These are phyloP conservation scores for Megaptera novaeangliae DNA, from an alignment of 2,113 vertebrate species.

Conservation along the genomic window DNA sequence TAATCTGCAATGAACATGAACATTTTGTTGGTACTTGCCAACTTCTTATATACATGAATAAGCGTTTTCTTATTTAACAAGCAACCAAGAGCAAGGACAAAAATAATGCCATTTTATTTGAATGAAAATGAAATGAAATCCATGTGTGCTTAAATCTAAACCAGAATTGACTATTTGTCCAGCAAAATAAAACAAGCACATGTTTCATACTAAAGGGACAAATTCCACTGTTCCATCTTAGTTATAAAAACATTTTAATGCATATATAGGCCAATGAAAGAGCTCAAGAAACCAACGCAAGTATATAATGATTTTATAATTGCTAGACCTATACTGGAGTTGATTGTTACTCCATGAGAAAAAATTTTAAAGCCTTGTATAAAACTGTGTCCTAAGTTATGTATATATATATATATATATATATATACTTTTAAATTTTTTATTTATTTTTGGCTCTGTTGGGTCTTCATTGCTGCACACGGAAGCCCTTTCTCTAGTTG, in stretches of 20 bases:
- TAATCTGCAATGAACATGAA: neutral
- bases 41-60: neutral
- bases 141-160: neutral
- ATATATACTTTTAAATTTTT: too few relatives aligned
- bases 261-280: neutral
- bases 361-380: neutral
- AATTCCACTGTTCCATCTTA: neutral
- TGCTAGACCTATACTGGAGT: neutral
- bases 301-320: neutral
- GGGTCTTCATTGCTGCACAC: too few relatives aligned
- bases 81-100: neutral
- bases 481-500: too few relatives aligned
- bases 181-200: neutral
- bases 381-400: neutral
- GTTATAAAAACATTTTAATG: slow-evolving; percentile 3
- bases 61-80: slow-evolving; percentile 13
- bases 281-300: neutral
- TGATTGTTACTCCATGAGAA: neutral
- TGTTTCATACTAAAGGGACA: neutral
- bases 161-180: neutral
- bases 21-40: neutral
- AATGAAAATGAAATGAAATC: slow-evolving; percentile 22
- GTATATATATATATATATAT: neutral
- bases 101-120: neutral
- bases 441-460: too few relatives aligned